A percentile compares a stretch with the other conserved stretches of the same genome.
These are phyloP conservation scores for Bostrychus sinensis DNA, from an alignment of 2,113 vertebrate species.

Conservation along the genomic window DNA sequence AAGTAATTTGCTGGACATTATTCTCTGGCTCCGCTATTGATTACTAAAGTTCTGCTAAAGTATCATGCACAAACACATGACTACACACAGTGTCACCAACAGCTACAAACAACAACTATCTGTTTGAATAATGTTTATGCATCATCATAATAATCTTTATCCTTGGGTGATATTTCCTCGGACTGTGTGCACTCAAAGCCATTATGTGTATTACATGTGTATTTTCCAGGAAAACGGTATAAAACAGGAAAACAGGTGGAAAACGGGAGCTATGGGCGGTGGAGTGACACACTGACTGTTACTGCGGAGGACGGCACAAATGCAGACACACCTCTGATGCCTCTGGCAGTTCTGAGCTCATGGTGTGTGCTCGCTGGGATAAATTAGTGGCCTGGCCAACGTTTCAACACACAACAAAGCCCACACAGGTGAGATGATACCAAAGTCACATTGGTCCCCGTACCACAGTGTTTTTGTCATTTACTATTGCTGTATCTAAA, in stretches of 20 bases:
- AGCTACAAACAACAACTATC: not conserved
- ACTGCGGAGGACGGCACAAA: constrained; percentile 38
- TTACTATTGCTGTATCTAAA: not conserved
- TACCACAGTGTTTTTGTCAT: not conserved
- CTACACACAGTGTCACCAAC: not conserved
- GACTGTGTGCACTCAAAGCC: constrained; percentile 18
- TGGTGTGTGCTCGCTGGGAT: constrained; percentile 69
- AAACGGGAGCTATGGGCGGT: constrained; percentile 17
- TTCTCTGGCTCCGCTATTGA: constrained; percentile 6
- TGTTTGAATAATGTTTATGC: not conserved
- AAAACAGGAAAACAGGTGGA: constrained; percentile 51
- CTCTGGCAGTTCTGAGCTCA: constrained; percentile 58
- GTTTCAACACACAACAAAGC: constrained; percentile 64
- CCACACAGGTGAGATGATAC: constrained; percentile 74
- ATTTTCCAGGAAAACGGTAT: constrained; percentile 55
- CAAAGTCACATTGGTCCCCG: not conserved
- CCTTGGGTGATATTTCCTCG: constrained; percentile 2
- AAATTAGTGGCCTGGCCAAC: constrained; percentile 74
- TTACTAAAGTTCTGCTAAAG: constrained; percentile 10
- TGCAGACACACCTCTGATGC: constrained; percentile 60
- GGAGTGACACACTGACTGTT: constrained; percentile 41
- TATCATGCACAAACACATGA: constrained; percentile 5
- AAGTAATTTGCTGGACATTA: constrained; percentile 17
- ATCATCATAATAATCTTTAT: constrained; percentile 8
- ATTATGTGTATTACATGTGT: constrained; percentile 30